These are phyloP conservation scores for Paraplagusia blochii DNA, from an alignment of 2,113 vertebrate species.

Conservation along the genomic window DNA sequence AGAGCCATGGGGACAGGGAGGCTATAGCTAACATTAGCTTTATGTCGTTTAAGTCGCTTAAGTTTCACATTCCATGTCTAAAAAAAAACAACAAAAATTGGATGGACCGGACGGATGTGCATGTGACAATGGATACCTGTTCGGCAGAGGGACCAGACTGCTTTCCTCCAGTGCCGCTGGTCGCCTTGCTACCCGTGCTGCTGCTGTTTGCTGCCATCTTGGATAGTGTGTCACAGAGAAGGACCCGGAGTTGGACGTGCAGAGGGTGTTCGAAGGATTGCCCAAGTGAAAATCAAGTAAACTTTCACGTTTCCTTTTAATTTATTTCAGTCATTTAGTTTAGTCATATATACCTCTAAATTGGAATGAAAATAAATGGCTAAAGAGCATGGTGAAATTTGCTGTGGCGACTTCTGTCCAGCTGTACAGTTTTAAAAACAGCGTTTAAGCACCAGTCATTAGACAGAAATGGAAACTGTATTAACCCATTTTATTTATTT, in stretches of 20 bases:
- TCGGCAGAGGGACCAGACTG: slow-evolving; percentile 71
- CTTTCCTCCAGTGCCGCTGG: slow-evolving; percentile 59
- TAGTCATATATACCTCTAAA: too few relatives aligned
- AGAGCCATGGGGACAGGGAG: slow-evolving; percentile 8
- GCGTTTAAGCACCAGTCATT: too few relatives aligned
- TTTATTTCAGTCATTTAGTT: too few relatives aligned
- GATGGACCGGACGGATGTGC: accelerated
- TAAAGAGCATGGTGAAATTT: too few relatives aligned
- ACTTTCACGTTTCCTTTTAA: not conserved
- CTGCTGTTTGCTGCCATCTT: slow-evolving; percentile 80
- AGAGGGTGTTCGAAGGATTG: slow-evolving; percentile 5
- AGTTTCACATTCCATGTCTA: accelerated
- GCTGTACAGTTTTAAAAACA: too few relatives aligned
- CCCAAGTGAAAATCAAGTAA: slow-evolving; percentile 33
- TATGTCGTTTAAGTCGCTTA: not conserved
- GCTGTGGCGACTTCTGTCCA: too few relatives aligned
- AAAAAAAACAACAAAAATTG: accelerated
- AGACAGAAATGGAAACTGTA: too few relatives aligned
- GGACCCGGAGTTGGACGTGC: slow-evolving; percentile 27
- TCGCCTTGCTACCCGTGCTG: slow-evolving; percentile 71
- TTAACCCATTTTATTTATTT: too few relatives aligned
- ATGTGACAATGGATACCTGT: slow-evolving; percentile 50
- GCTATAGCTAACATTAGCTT: slow-evolving; percentile 38
- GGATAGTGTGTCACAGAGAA: slow-evolving; percentile 59
- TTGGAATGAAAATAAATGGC: too few relatives aligned